These are phyloP conservation scores for Rhombomys opimus DNA, from an alignment of 2,113 vertebrate species.

Conservation along the genomic window DNA sequence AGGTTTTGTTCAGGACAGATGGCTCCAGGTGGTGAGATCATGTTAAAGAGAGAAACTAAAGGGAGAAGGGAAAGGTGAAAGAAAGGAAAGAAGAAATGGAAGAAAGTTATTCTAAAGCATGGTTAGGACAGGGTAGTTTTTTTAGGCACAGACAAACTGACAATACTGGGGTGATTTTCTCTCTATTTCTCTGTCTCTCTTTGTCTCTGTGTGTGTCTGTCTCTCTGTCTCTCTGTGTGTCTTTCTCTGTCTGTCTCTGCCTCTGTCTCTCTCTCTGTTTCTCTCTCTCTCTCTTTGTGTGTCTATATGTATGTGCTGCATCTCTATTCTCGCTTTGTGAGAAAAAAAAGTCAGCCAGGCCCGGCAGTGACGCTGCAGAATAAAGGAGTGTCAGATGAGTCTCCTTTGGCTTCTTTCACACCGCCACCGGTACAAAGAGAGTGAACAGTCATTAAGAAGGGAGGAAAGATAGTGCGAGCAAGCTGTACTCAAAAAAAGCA, in stretches of 20 bases:
- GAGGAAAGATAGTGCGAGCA: background rate
- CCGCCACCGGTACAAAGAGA: background rate
- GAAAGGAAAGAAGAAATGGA: background rate
- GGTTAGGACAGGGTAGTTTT: background rate
- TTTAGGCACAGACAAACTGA: background rate
- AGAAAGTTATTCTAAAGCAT: background rate
- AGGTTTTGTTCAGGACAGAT: constrained; percentile 9
- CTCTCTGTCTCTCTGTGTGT: no score
- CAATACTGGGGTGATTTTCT: background rate
- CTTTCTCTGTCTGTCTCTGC: background rate
- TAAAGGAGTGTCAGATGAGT: background rate
- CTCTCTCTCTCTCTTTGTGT: background rate
- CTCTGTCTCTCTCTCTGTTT: background rate
- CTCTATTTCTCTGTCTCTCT: no score
- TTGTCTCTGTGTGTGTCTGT: no score
- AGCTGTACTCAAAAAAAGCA: background rate
- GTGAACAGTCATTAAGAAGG: constrained; percentile 38
- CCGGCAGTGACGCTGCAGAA: constrained; percentile 32
- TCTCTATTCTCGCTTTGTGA: constrained; percentile 46
- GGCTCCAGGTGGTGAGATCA: background rate
- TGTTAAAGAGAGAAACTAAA: background rate
- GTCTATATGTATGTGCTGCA: background rate
- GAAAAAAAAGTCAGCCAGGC: background rate
- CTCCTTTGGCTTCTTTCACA: background rate
- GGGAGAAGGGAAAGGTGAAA: no score